Evolutionary conservation across 2,797 vertebrate genomes (phyloP), one percentile per base, ranked within the genome.

Genomic region (Paramormyrops hopkinsi): DNA sequence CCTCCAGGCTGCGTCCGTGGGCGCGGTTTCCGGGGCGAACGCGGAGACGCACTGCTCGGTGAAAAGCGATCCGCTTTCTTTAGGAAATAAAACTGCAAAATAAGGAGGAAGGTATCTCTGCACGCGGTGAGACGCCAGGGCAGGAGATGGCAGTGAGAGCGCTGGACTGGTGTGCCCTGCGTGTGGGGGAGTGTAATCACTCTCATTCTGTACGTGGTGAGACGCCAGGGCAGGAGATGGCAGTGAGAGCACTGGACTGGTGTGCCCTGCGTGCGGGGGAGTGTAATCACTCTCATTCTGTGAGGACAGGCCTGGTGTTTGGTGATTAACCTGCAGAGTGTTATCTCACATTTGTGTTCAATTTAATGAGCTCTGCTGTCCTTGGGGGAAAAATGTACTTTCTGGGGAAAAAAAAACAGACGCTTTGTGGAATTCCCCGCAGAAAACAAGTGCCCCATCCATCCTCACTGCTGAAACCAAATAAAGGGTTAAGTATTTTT

Each of bases 121-220:
- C 1, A 84, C 0, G 4, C 0, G 1, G 44, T 29, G 46, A 50
- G 46, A 12, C 11, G 3, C 8, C 41, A 11, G 19, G n/a, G n/a
- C 19, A 7, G 48, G n/a, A 6, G 8, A 19, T 51, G 19, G 6
- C 6, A 25, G 1, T n/a, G 62, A 51, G 44, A 8, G 22, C 83
- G 90, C 88, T 91, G 92, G 92, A 92, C 88, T 91, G 91, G 92
- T 88, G 91, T 87, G 91, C 89, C 83, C 50, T 89, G 93, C 33
- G 1, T 69, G 91, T 90, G 0, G 29, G 29, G 29, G 29, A 29
- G 29, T 29, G 29, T 29, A 29, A 29, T 29, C 29, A 29, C 29
- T 29, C 29, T 29, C 29, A 29, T 29, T 48, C n/a, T 29, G 44
- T 1, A 84, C 0, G 4, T 0, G 1, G 44, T 29, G 46, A 50